Evolutionary conservation across 2,888 invertebrate species (phyloP), one percentile per base, ranked within the genome.

Genomic region (Harpalus rubripes): DNA sequence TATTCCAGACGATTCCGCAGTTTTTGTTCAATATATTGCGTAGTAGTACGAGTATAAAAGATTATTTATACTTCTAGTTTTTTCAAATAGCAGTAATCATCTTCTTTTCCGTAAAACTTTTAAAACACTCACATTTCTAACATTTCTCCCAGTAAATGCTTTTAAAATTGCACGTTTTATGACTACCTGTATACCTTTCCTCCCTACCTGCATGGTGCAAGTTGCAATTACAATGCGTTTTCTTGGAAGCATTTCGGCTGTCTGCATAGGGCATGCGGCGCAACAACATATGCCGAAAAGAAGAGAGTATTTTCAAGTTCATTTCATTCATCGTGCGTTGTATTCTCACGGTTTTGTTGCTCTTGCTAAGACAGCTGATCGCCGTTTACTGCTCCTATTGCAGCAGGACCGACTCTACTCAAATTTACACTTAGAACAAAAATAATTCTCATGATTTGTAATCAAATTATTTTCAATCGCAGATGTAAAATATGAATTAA

Each of bases 271-370:
- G 32, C 32, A 32, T 32, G 44, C 32, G n/a, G 68, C 68, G 10
- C 8, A 63, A 74, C 72, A 22, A 22, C 72, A 74, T 12, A 74
- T 74, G 72, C 44, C 44, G 44, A 74, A 44, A 41, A 8, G 16
- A 15, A 12, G 12, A 10, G 44, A 52, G 44, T 12, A 41, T 41
- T 74, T 68, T 74, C 41, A 74, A 44, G 72, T 74, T 74, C 44
- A 74, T 74, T 63, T 74, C 44, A 74, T 74, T 74, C 63, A 63
- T 63, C 18, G n/a, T 22, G 59, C 59, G 59, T 59, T 8, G 44
- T 44, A 44, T 74, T 74, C 72, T 74, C 72, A 74, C 72, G 72
- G 44, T 74, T 74, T 74, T 74, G 44, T 74, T 74, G 44, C 72
- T 74, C 16, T 44, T 44, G 26, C 16, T 8, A 10, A 44, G 44